Base-by-base conservation (phyloP, 2,797 vertebrate genomes). In the Acridotheres tristis region DNA sequence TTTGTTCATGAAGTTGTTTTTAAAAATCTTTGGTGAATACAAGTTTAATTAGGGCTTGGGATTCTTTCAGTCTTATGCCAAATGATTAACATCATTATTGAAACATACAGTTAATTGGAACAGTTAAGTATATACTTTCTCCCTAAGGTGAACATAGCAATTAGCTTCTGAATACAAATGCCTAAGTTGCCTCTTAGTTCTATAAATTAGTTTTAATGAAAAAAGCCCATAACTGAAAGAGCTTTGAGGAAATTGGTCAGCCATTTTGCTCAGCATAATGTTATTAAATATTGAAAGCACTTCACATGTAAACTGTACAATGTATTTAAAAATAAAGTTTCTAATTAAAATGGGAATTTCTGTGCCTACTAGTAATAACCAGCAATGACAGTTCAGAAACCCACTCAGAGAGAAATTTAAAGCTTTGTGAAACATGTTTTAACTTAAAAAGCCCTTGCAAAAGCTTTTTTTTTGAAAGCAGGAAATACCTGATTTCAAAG, bases 291-390 rank as follows among this genome's bases (percentile, higher is more conserved):
- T 40, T 86, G 79, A 76, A 88, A 96, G n/a, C 80, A 87, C 67
- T 88, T 95, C 88, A 87, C 85, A 43, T 97, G 94, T 96, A 91
- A 94, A 93, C 61, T 91, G 59, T 97, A 82, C 92, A 85, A 97
- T 94, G 89, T 93, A 93, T 97, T 94, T 96, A 45, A 61, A 90
- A 97, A 96, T 97, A 97, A 97, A 96, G 89, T 97, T 95, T 97
- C 71, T 95, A 91, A 96, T 94, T 93, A 93, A 97, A 96, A 95
- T 89, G 90, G 89, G 85, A 90, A 94, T 96, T 96, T 95, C 83
- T 97, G 90, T 96, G 95, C 94, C 94, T 96, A 48, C 59, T 94
- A 91, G 81, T 95, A 85, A 79, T 71, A 91, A 92, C 45, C 48
- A 88, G n/a, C 59, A 86, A 19, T 82, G 38, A 53, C 63, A 90